Percentiles rank a stretch among this genome's conserved stretches.
Conservation (phyloP, 2,797 vertebrate genomes). For the Myotis planiceps region DNA sequence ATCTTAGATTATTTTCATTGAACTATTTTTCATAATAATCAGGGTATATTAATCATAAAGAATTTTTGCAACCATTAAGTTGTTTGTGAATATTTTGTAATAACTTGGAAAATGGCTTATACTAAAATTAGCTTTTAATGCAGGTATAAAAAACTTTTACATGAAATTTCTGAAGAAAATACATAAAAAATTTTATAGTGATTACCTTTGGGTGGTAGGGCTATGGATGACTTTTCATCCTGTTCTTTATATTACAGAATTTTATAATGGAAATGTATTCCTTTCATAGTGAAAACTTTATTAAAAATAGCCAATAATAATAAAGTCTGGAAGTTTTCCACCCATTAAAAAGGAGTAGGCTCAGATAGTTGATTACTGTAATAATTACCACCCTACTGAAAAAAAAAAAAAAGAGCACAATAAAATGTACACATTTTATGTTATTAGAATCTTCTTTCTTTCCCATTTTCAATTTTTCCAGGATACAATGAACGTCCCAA, state of each 20-base stretch:
- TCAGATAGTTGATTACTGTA: constrained; percentile 27
- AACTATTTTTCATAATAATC: background rate
- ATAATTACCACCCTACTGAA: constrained; percentile 23
- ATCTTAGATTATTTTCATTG: background rate
- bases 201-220: constrained; percentile 16
- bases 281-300: constrained; percentile 49
- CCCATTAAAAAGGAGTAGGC: constrained; percentile 10
- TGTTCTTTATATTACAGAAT: constrained; percentile 34
- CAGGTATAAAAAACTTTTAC: background rate
- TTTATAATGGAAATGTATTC: constrained; percentile 39
- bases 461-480: background rate
- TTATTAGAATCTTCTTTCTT: constrained; percentile 23
- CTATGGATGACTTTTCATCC: background rate
- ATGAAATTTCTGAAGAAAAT: constrained; percentile 52
- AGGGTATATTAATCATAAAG: background rate
- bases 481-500: background rate
- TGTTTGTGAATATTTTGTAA: constrained; percentile 5
- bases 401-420: background rate
- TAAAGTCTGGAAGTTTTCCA: background rate
- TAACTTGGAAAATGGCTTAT: background rate
- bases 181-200: constrained; percentile 28
- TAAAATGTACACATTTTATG: background rate
- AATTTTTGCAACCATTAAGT: background rate
- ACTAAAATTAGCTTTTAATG: constrained; percentile 39
- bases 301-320: constrained; percentile 55